Evolutionary conservation across 2,797 vertebrate genomes (phyloP), one percentile per base, ranked within the genome.

Genomic region (Propithecus perrieri): DNA sequence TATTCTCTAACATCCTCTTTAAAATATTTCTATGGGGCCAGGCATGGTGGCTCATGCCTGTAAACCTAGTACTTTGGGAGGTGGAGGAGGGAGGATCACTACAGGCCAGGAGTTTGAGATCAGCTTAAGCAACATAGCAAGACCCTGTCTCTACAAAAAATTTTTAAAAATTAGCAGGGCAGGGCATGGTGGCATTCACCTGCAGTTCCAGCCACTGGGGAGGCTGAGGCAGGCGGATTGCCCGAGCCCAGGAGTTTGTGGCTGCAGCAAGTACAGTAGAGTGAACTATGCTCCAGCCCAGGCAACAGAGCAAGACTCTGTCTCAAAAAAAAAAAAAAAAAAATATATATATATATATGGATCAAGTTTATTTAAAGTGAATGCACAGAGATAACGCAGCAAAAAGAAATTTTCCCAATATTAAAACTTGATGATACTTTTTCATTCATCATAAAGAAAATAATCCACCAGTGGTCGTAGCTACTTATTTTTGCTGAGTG

Each of bases 401-500:
- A 72, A 0, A 5, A 89, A 95, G 92, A 97, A 96, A 94, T 5
- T 2, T 74, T 71, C 84, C 97, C 95, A 85, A 95, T 85, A 91
- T 65, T 57, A 93, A 72, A 87, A 94, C 95, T 63, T 85, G 81
- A 81, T 28, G 94, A 94, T 53, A 94, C 78, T 96, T 22, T 78
- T 55, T 22, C 94, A 96, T 93, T 90, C 96, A 94, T 81, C 87
- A 89, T 67, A 85, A 78, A 97, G 79, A 92, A 95, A 96, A 95
- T 7, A 75, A 78, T 86, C 94, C 63, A 71, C 83, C 35, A 0
- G 0, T 0, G 46, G 95, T 8, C 20, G 41, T 22, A 90, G 92
- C 97, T 99, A 99, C 98, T 99, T 99, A 97, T 99, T 99, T 97
- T 99, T 99, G 98, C 99, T 48, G 43, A 99, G 99, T 1, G 99